Base-by-base conservation (phyloP, 2,888 invertebrate species). In the Gnatocerus cornutus region DNA sequence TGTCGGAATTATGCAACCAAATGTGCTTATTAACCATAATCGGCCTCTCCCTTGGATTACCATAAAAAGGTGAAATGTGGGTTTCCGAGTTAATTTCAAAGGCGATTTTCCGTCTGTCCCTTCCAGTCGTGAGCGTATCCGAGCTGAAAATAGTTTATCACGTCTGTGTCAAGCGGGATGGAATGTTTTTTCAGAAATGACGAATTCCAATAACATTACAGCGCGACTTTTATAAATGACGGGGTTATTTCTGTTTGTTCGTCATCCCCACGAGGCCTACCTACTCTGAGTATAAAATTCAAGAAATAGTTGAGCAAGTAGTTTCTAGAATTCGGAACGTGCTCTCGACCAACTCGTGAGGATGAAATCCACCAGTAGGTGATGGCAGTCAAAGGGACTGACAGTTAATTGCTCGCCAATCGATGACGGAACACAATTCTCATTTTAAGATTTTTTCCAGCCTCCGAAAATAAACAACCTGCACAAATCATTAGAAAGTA, bases 1-100 rank as follows among this genome's bases (percentile, higher is more conserved):
- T 3, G 27, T 41, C 41, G 16, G 53, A n/a, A 39, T 55, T 39
- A 55, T 14, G 10, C 9, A 30, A 55, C 55, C 55, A 21, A 37
- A 39, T 21, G 58, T 39, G 55, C 39, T 16, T 21, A 39, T 55
- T 43, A 43, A 43, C 56, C 56, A 56, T 46, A 46, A 59, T 59
- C 45, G 43, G 29, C 45, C 33, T 29, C 14, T 37, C 13, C 8
- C 14, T 8, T 29, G 46, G 45, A 45, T 46, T 46, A 59, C 13
- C 45, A 46, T 59, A 59, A 59, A 59, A 59, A 59, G 59, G 41
- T 39, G 39, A 55, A 55, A 39, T 55, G 55, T 43, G 56, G 56
- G 10, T 46, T 21, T 27, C 13, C 12, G 16, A 4, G 58, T 9
- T 53, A 14, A 27, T 37, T 50, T 46, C 16, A 53, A 21, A 21